These are phyloP conservation scores for Chymomyza costata DNA, from an alignment of 1,140 invertebrate species.

Conservation along the genomic window DNA sequence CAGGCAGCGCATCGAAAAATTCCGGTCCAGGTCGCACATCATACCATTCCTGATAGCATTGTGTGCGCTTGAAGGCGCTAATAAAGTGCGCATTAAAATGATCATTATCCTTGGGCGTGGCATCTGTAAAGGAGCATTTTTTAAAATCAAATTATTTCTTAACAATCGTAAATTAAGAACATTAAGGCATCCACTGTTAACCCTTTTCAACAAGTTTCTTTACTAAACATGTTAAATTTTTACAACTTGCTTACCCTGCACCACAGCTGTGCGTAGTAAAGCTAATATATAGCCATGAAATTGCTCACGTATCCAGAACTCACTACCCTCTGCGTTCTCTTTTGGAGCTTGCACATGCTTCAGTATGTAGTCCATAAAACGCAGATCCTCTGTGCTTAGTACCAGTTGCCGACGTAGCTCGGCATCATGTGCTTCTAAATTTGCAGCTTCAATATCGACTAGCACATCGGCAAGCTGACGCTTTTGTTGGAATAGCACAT, in stretches of 20 bases:
- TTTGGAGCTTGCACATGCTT: slow-evolving; percentile 88
- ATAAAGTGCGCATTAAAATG: slow-evolving; percentile 93
- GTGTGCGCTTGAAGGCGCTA: slow-evolving; percentile 88
- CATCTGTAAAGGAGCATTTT: slow-evolving; percentile 71
- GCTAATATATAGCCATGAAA: slow-evolving; percentile 94
- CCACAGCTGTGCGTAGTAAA: slow-evolving; percentile 87
- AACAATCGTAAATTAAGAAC: too few species aligned
- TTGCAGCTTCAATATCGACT: slow-evolving; percentile 92
- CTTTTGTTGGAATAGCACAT: slow-evolving; percentile 97
- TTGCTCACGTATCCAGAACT: slow-evolving; percentile 96
- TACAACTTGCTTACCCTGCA: slow-evolving; percentile 83
- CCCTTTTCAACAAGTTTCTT: too few species aligned
- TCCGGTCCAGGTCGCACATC: slow-evolving; percentile 79
- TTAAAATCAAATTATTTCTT: slow-evolving; percentile 1
- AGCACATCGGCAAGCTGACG: slow-evolving; percentile 91
- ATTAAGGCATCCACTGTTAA: too few species aligned
- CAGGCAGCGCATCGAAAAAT: slow-evolving; percentile 79
- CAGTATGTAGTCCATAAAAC: slow-evolving; percentile 96
- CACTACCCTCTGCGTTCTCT: slow-evolving; percentile 90
- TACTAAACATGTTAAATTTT: too few species aligned
- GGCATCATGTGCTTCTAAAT: slow-evolving; percentile 91
- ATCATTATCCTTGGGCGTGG: slow-evolving; percentile 86
- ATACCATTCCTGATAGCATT: slow-evolving; percentile 92
- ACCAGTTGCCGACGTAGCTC: slow-evolving; percentile 88
- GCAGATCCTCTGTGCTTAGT: slow-evolving; percentile 94